phyloP scores from a whole-genome alignment of 2,888 invertebrate species.

The Philaethria dido region DNA sequence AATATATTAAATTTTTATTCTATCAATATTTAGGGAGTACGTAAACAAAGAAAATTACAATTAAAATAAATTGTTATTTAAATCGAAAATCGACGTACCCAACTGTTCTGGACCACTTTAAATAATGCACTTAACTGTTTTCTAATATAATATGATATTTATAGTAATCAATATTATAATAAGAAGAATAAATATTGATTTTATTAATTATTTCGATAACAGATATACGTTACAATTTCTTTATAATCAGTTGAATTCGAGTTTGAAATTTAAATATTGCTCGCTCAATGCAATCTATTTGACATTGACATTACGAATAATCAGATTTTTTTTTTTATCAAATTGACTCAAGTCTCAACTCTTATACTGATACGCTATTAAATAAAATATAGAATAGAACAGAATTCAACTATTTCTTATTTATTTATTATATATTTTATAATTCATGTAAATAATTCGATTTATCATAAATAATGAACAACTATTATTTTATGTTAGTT shows the following conservation, averaged over 20 bases:
- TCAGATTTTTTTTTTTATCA: too few species aligned
- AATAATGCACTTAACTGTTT: too few species aligned
- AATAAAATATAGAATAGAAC: too few species aligned
- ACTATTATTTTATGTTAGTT: too few species aligned
- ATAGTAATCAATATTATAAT: background rate
- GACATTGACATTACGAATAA: too few species aligned
- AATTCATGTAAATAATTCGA: too few species aligned
- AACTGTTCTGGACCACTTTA: background rate
- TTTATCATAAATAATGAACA: too few species aligned
- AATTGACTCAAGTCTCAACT: too few species aligned
- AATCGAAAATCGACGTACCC: background rate
- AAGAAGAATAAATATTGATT: conserved; percentile 11
- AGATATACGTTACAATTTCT: background rate
- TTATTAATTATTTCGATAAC: background rate
- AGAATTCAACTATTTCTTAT: too few species aligned
- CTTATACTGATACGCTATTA: too few species aligned
- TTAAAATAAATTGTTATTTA: background rate
- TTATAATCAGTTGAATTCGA: background rate
- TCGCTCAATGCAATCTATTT: background rate
- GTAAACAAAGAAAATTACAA: background rate
- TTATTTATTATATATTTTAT: too few species aligned
- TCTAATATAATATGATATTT: background rate
- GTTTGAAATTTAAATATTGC: conserved; percentile 1
- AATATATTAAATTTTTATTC: background rate
- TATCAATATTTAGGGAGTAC: background rate